These are phyloP conservation scores for Planiliza haematocheilus DNA, from an alignment of 2,113 vertebrate genomes.

Conservation along the genomic window DNA sequence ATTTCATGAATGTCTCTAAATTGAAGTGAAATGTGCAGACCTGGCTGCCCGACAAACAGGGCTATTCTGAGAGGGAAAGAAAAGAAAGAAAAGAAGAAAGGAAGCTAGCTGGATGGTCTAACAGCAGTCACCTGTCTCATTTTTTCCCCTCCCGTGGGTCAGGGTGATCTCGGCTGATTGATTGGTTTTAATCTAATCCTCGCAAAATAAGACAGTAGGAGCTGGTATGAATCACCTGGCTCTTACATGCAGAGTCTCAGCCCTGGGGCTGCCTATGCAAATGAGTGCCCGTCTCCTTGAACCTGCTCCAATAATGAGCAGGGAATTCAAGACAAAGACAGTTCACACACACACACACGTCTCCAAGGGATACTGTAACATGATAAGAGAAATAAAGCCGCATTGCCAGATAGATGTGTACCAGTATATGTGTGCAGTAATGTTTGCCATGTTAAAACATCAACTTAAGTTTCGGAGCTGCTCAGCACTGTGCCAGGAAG, in stretches of 20 bases:
- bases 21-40: constrained; percentile 35
- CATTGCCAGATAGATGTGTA: constrained; percentile 22
- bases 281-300: constrained; percentile 78
- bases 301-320: constrained; percentile 77
- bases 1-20: constrained; percentile 27
- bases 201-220: constrained; percentile 63
- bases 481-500: background rate
- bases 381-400: constrained; percentile 17
- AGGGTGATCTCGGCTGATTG: constrained; percentile 68
- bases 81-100: constrained; percentile 18
- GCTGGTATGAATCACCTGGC: constrained; percentile 76
- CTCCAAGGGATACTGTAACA: constrained; percentile 51
- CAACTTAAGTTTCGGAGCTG: too few species aligned
- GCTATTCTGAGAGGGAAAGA: constrained; percentile 11
- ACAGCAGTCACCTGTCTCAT: constrained; percentile 32
- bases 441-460: constrained; percentile 34
- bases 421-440: constrained; percentile 14
- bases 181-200: constrained; percentile 78
- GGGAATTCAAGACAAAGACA: constrained; percentile 64
- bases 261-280: constrained; percentile 74
- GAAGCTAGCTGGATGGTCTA: constrained; percentile 38
- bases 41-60: constrained; percentile 41
- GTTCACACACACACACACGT: constrained; percentile 21
- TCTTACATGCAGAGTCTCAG: constrained; percentile 52
- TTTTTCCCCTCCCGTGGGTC: constrained; percentile 31